Base-by-base conservation (phyloP, 2,888 invertebrate genomes). In the Cantharis rustica region DNA sequence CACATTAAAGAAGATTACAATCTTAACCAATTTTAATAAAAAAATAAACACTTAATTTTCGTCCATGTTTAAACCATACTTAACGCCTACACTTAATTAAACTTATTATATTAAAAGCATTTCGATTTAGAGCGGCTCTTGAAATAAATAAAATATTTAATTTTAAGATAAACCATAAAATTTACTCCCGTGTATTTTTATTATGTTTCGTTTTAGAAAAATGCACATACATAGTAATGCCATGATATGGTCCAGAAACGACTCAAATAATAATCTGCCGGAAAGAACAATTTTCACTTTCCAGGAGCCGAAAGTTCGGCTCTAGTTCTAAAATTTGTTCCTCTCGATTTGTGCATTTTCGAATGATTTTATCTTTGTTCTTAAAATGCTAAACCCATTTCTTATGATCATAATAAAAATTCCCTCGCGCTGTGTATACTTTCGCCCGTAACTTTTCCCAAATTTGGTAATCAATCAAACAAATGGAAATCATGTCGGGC, bases 401-500 rank as follows among this genome's bases (percentile, higher is more conserved):
- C 17, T 17, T 17, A 17, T 17, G 17, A 17, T 17, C 2, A 17
- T 2, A 3, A 17, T 17, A 17, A 17, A 20, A 20, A 20, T 20
- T 20, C 20, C 20, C 23, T 7, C 1, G 13, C 47, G n/a, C n/a
- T n/a, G n/a, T n/a, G 47, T 5, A n/a, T n/a, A 47, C 7, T 47
- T 9, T n/a, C 47, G 47, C n/a, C n/a, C 47, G 7, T 47, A 47
- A n/a, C 5, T n/a, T 47, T 47, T 47, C 9, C 47, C 47, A 47
- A 0, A 13, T 23, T 23, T 20, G 31, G n/a, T 61, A 66, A 66
- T 66, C 64, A 23, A 66, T 66, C 64, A 66, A 66, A n/a, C 9
- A 13, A 23, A 66, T 10, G 15, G 26, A 26, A 70, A 76, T 75
- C 73, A 79, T 79, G 77, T 47, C 47, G n/a, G 47, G 47, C 77